A percentile compares a stretch with the other conserved stretches of the same genome.
These are phyloP conservation scores for Ophonus ardosiacus DNA, from an alignment of 2,888 invertebrate species.

Conservation along the genomic window DNA sequence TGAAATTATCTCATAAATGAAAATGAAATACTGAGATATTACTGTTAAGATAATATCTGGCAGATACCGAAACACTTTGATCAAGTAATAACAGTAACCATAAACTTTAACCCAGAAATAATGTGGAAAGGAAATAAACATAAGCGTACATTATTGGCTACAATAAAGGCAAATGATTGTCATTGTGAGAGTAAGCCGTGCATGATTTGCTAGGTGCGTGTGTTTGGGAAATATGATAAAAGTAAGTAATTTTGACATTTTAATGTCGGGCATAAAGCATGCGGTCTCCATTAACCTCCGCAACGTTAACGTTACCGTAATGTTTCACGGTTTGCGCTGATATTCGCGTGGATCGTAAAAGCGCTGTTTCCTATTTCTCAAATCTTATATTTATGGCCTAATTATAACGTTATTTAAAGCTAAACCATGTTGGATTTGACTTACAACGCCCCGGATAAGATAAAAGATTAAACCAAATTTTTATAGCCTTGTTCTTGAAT, in stretches of 20 bases:
- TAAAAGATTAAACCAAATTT: conserved; percentile 23
- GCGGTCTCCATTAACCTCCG: conserved; percentile 29
- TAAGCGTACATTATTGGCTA: neutral
- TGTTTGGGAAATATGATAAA: conserved; percentile 31
- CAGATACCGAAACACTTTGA: neutral
- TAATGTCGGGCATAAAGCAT: conserved; percentile 23
- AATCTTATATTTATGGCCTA: conserved; percentile 45
- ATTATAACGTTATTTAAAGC: conserved; percentile 44
- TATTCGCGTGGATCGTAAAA: conserved; percentile 40
- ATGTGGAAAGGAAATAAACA: neutral
- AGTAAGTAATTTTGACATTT: conserved; percentile 50
- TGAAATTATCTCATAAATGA: no score
- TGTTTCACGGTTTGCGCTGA: conserved; percentile 2
- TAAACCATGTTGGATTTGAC: conserved; percentile 49
- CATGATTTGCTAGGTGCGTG: neutral
- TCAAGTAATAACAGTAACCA: neutral
- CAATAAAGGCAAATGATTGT: neutral
- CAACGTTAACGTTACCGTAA: neutral
- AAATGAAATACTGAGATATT: no score
- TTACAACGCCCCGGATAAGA: conserved; percentile 36
- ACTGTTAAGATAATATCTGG: neutral
- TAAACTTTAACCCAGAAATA: neutral
- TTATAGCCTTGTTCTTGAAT: conserved; percentile 19
- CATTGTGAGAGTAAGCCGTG: neutral
- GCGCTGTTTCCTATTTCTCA: conserved; percentile 36